A percentile compares a stretch with the other conserved stretches of the same genome.
phyloP scores from a whole-genome alignment of 2,888 invertebrate genomes.

The Cremastinae sp. region DNA sequence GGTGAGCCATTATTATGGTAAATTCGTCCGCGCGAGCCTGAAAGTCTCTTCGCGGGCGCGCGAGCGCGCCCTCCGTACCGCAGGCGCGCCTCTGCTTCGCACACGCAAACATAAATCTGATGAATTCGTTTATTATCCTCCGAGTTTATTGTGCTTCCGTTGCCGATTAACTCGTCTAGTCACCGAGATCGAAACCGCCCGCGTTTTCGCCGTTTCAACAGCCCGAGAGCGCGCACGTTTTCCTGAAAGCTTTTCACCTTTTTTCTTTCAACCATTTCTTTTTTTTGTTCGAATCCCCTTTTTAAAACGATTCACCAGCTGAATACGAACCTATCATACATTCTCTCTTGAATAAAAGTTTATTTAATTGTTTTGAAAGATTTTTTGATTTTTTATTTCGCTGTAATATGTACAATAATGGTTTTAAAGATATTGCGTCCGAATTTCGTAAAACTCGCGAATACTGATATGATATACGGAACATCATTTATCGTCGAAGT shows the following conservation, averaged over 20 bases:
- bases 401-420: no score
- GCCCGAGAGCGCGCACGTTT: background rate
- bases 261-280: background rate
- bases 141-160: conserved; percentile 77
- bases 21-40: conserved; percentile 35
- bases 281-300: no score
- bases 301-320: no score
- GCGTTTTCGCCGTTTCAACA: conserved; percentile 9
- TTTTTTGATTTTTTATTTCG: no score
- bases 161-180: conserved; percentile 78
- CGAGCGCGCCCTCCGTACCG: conserved; percentile 71
- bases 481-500: no score
- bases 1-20: conserved; percentile 65
- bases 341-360: no score
- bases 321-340: no score
- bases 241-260: background rate
- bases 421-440: no score
- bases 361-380: no score
- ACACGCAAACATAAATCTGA: conserved; percentile 7
- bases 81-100: background rate
- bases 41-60: conserved; percentile 60
- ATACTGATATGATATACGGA: no score
- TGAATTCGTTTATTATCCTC: conserved; percentile 77
- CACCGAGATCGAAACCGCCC: conserved; percentile 66
- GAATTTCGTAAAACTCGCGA: no score